Conservation (phyloP, 2,888 invertebrate species). For the Athalia rosae region DNA sequence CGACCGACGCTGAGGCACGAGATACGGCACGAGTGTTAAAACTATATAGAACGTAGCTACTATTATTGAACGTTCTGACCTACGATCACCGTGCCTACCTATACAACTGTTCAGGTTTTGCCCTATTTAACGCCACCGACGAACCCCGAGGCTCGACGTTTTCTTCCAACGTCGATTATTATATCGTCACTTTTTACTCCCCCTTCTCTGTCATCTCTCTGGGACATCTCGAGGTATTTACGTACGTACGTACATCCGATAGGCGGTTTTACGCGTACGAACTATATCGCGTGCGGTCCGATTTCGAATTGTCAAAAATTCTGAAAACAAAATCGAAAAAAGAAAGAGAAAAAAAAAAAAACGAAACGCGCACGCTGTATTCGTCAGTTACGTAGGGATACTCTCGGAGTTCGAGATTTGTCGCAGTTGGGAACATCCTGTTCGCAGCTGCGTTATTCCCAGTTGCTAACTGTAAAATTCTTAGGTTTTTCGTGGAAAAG, state of each 20-base stretch:
- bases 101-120: constrained; percentile 35
- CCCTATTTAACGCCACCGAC: neutral
- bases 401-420: neutral
- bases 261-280: no score
- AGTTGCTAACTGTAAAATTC: constrained; percentile 34
- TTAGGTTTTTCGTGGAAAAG: constrained; percentile 39
- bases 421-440: constrained; percentile 18
- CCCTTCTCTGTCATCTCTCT: no score
- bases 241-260: no score
- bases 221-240: no score
- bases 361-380: neutral
- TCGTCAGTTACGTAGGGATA: neutral
- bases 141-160: neutral
- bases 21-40: constrained; percentile 16
- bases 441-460: neutral
- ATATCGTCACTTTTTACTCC: neutral
- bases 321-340: no score
- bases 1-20: neutral
- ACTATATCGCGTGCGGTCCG: no score
- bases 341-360: neutral
- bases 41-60: neutral
- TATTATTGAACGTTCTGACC: constrained; percentile 31
- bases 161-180: neutral
- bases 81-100: constrained; percentile 34
- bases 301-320: no score